These are phyloP conservation scores for Erynnis tages DNA, from an alignment of 2,888 invertebrate genomes.

Conservation along the genomic window DNA sequence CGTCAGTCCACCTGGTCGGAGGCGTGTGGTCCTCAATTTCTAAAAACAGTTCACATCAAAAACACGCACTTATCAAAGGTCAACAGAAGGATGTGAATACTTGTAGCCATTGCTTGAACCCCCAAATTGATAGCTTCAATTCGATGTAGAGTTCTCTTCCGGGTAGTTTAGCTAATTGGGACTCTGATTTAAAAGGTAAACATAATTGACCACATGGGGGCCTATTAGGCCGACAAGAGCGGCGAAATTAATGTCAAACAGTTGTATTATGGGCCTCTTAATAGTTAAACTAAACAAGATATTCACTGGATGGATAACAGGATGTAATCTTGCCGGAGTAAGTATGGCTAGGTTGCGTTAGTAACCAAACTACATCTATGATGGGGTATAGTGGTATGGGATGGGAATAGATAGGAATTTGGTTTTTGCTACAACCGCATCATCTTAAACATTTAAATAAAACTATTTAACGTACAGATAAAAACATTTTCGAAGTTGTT, in stretches of 20 bases:
- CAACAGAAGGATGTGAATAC: conserved; percentile 45
- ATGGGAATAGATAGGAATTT: too few species aligned
- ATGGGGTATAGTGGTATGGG: too few species aligned
- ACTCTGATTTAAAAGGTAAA: conserved; percentile 33
- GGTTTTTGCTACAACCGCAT: too few species aligned
- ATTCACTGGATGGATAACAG: background rate
- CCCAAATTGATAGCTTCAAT: conserved; percentile 45
- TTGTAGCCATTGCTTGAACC: conserved; percentile 45
- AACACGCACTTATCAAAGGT: conserved; percentile 11
- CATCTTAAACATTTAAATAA: too few species aligned
- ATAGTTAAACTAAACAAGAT: background rate
- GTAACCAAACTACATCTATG: too few species aligned
- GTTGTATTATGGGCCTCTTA: background rate
- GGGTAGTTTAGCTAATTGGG: conserved; percentile 39
- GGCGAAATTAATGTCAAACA: conserved; percentile 19
- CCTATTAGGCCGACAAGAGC: conserved; percentile 25
- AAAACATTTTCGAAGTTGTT: too few species aligned
- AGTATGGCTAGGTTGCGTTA: too few species aligned
- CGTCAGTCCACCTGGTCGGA: too few species aligned
- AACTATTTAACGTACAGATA: too few species aligned
- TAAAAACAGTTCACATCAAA: too few species aligned
- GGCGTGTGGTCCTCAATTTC: too few species aligned
- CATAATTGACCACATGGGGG: conserved; percentile 34
- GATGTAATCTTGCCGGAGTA: too few species aligned
- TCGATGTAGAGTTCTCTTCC: conserved; percentile 40